Evolutionary conservation across 2,113 vertebrate genomes (phyloP).

Genomic region (Agapornis roseicollis): DNA sequence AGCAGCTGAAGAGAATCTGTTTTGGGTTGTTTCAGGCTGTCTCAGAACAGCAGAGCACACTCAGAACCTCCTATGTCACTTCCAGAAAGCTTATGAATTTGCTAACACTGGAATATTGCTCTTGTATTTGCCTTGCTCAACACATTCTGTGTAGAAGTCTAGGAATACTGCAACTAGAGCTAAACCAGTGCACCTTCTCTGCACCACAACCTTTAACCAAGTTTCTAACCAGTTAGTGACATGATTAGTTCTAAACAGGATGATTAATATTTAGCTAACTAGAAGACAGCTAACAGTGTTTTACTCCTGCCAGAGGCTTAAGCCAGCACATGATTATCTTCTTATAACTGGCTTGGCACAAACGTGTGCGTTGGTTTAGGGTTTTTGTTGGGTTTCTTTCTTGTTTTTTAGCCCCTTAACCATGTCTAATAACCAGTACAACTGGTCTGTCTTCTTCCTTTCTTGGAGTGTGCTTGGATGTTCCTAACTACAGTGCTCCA

Average conservation of each 20-base stretch:
- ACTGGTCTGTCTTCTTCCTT: slow-evolving; percentile 54
- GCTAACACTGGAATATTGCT: not conserved
- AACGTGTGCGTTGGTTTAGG: slow-evolving; percentile 15
- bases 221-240: slow-evolving; percentile 35
- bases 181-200: not conserved
- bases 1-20: not conserved
- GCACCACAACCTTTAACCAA: slow-evolving; percentile 40
- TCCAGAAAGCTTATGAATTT: not conserved
- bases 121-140: not conserved
- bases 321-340: slow-evolving; percentile 50
- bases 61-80: not conserved
- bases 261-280: slow-evolving; percentile 65
- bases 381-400: not conserved
- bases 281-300: slow-evolving; percentile 61
- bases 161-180: not conserved
- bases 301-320: slow-evolving; percentile 57
- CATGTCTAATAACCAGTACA: slow-evolving; percentile 45
- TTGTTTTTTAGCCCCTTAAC: slow-evolving; percentile 26
- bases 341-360: slow-evolving; percentile 64
- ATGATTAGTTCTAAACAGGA: slow-evolving; percentile 29
- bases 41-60: not conserved
- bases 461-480: slow-evolving; percentile 34
- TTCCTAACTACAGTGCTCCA: slow-evolving; percentile 3
- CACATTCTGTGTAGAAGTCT: not conserved
- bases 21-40: not conserved